Evolutionary conservation across 2,888 invertebrate genomes (phyloP), one percentile per base, ranked within the genome.

Genomic region (Agrenia bidenticulata): DNA sequence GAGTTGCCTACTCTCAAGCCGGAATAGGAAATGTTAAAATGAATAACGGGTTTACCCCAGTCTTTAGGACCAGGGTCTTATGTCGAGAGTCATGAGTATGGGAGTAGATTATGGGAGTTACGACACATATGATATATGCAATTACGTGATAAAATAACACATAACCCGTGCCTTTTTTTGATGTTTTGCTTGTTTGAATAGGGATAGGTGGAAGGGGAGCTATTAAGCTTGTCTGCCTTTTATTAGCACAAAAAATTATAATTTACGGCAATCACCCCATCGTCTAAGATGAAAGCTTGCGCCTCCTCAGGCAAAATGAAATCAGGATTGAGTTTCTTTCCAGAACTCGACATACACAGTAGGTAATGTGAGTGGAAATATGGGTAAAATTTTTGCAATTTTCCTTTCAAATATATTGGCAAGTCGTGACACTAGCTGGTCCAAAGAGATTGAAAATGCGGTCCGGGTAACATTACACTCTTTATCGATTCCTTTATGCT

Each of bases 391-490:
- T 73, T 72, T 69, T 71, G 64, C 56, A 64, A 68, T 71, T 66
- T 71, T 65, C 64, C 55, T 59, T 69, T 57, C 66, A 67, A 63
- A 71, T 68, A 71, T 57, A 64, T 72, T 45, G 64, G 64, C 51
- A 58, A 72, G 54, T 69, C 63, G 67, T 66, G 70, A 67, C 67
- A 66, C 66, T 70, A 53, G 66, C 53, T 60, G 64, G 68, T 63
- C 63, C 60, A 61, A 58, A 66, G 63, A 71, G 71, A 71, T 71
- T 71, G 71, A 71, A 70, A 71, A 71, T 66, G 68, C 54, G 67
- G 67, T 21, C 51, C 58, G 37, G 51, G 64, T 66, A 64, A 67
- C 64, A 69, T 64, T 69, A 66, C 63, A 67, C 61, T 49, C 41
- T 61, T 68, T 62, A 60, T 65, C 66, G 66, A 69, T 63, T 66